Percentiles rank a stretch among this genome's conserved stretches.
Evolutionary conservation across 2,113 vertebrate genomes (phyloP).

Genomic region (Copsychus sechellarum): DNA sequence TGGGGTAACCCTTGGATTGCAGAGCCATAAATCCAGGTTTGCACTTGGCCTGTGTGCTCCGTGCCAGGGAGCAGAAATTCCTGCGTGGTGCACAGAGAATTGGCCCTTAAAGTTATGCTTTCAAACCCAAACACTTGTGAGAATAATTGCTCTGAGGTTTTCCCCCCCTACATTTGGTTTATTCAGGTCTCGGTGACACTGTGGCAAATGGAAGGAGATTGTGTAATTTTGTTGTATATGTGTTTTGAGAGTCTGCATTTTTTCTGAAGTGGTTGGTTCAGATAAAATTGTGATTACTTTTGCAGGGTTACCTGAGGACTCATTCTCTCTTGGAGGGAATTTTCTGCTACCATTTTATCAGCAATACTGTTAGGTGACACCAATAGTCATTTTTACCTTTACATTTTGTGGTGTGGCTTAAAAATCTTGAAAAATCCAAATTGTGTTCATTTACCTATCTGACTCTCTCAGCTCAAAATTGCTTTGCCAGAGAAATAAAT

Average conservation of each 20-base stretch:
- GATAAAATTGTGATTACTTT: background rate
- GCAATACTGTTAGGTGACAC: background rate
- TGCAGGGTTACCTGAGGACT: background rate
- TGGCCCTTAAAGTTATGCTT: background rate
- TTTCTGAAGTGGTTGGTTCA: background rate
- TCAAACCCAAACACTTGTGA: background rate
- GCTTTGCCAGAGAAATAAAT: background rate
- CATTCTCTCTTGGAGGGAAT: background rate
- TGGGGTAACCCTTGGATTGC: background rate
- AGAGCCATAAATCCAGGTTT: constrained; percentile 14
- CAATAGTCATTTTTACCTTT: background rate
- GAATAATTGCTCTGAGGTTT: background rate
- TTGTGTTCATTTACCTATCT: background rate
- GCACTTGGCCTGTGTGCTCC: background rate
- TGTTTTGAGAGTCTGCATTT: background rate
- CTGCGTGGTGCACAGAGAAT: background rate
- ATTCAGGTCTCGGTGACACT: background rate
- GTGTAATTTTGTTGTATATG: background rate
- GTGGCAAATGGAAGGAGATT: background rate
- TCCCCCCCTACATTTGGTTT: background rate
- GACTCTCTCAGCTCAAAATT: background rate
- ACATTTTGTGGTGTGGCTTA: background rate
- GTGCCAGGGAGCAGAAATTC: background rate
- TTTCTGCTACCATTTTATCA: background rate
- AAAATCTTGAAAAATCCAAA: background rate